Percentiles rank a stretch among this genome's conserved stretches.
Evolutionary conservation across 2,113 vertebrate genomes (phyloP).

Genomic region (Elaphurus davidianus): DNA sequence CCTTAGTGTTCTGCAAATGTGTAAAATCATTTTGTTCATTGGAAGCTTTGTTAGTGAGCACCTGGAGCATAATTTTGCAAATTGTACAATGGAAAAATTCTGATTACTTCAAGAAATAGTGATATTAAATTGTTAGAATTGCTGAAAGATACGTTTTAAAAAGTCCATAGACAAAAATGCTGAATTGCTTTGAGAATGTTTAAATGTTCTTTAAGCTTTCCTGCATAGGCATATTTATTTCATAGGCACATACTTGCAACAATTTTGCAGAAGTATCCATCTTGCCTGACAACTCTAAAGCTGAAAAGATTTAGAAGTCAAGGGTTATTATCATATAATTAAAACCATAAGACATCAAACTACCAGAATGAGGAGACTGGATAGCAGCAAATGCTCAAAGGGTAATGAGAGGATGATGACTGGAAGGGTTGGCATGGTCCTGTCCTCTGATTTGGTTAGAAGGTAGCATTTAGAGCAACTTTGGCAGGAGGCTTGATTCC

Average conservation of each 20-base stretch:
- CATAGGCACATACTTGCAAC: neutral
- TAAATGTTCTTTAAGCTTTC: neutral
- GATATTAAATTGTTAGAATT: neutral
- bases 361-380: neutral
- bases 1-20: neutral
- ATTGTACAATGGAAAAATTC: neutral
- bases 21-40: neutral
- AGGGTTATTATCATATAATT: neutral
- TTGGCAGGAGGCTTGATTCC: neutral
- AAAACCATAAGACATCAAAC: neutral
- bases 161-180: neutral
- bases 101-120: neutral
- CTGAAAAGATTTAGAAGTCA: neutral
- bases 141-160: neutral
- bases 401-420: accelerated
- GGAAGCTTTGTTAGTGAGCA: neutral
- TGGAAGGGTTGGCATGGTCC: neutral
- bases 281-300: neutral
- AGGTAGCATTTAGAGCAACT: neutral
- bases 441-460: neutral
- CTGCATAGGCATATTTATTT: neutral
- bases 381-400: neutral
- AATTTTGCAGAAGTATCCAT: neutral
- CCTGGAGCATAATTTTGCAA: neutral
- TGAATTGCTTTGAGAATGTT: neutral